Evolutionary conservation across 1,140 invertebrate genomes (phyloP), one percentile per base, ranked within the genome.

Genomic region (Papilio helenus): DNA sequence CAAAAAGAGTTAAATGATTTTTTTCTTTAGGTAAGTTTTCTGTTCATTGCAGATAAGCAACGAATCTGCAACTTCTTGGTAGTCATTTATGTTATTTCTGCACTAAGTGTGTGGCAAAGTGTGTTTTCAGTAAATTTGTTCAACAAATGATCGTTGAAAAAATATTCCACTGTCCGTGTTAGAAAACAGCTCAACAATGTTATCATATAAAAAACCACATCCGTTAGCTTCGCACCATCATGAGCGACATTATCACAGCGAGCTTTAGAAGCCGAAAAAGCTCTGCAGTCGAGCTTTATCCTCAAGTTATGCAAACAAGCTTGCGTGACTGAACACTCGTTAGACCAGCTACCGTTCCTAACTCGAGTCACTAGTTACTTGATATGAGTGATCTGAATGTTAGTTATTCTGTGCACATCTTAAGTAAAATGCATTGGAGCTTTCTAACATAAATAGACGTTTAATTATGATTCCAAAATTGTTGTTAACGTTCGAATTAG

Each of bases 231-330:
- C 26, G 18, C 26, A 68, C 26, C 26, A 61, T 23, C 8, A 58
- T 20, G 18, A 55, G 44, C 34, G 61, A 51, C 76, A 79, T 72
- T 80, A 80, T 74, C 44, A 46, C 42, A 20, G 10, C 18, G 44
- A 74, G 23, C 72, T 74, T 74, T 49, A 20, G 20, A 76, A 51
- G 73, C 73, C 73, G 73, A 76, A 76, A 76, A 76, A 76, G 61
- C 61, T 68, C 58, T 39, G 73, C 49, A 12, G 5, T 80, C 42
- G 26, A 80, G 81, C 76, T 84, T 81, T 71, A 71, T 79, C 65
- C 78, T 80, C 81, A 83, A 85, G 76, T 86, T 82, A 83, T 85
- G 74, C 80, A 80, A 82, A 84, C 83, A 81, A 84, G 81, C 29
- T 85, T 72, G 81, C 83, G 81, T 84, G 83, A 85, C 82, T 78